A percentile compares a stretch with the other conserved stretches of the same genome.
Conservation (phyloP, 2,113 vertebrate genomes). For the Aix galericulata region DNA sequence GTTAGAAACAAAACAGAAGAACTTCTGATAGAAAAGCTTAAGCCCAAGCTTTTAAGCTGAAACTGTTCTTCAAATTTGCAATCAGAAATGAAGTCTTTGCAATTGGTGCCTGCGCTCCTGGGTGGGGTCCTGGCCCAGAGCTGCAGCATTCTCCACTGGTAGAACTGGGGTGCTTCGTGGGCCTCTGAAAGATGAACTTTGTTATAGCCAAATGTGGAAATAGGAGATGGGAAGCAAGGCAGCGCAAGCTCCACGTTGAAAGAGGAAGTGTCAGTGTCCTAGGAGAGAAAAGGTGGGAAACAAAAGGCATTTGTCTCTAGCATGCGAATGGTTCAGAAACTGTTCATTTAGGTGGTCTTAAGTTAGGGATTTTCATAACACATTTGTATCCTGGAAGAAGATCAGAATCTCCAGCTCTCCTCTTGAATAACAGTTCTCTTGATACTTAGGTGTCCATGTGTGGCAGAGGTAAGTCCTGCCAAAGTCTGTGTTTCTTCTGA, state of each 20-base stretch:
- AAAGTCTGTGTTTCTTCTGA: neutral
- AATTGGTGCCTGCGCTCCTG: neutral
- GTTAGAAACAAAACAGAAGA: neutral
- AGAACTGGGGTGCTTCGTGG: slow-evolving; percentile 5
- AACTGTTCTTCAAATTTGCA: neutral
- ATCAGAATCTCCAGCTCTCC: neutral
- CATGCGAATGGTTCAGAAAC: neutral
- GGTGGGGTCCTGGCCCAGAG: neutral
- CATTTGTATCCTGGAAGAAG: neutral
- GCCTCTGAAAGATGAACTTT: slow-evolving; percentile 1
- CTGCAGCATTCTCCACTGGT: neutral
- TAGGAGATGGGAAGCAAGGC: neutral
- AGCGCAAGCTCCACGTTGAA: neutral
- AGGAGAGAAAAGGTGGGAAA: neutral
- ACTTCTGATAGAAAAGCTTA: neutral
- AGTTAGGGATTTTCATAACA: neutral
- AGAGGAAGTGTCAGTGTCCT: neutral
- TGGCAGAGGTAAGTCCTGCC: neutral
- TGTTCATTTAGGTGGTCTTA: neutral
- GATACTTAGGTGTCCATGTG: neutral
- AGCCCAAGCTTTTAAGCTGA: neutral
- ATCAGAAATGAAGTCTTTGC: neutral
- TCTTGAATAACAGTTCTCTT: neutral
- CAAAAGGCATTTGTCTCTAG: neutral
- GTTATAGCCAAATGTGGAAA: slow-evolving; percentile 34